These are phyloP conservation scores for Marisa cornuarietis DNA, from an alignment of 1,140 invertebrate species.

Conservation along the genomic window DNA sequence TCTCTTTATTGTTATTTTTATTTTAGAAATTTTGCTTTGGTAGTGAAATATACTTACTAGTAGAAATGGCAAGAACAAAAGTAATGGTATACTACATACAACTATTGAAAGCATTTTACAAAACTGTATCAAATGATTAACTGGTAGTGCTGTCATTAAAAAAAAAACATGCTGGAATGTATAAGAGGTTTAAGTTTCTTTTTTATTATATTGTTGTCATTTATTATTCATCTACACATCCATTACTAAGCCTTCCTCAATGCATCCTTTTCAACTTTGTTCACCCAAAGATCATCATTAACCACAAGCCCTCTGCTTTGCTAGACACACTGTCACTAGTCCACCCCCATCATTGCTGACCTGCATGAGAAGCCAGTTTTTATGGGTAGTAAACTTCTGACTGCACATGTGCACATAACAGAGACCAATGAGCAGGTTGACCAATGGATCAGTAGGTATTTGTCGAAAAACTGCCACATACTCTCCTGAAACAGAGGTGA, in stretches of 20 bases:
- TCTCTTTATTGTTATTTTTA: background rate
- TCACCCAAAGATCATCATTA: too few relatives aligned
- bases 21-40: background rate
- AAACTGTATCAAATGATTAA: background rate
- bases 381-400: conserved; percentile 84
- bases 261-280: too few relatives aligned
- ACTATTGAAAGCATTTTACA: background rate
- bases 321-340: too few relatives aligned
- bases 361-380: conserved; percentile 75
- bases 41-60: background rate
- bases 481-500: conserved; percentile 67
- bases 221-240: too few relatives aligned
- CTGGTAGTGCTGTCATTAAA: background rate
- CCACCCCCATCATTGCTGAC: conserved; percentile 25
- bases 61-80: background rate
- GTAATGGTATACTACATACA: background rate
- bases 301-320: too few relatives aligned
- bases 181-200: too few relatives aligned
- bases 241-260: too few relatives aligned
- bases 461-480: conserved; percentile 78
- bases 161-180: background rate
- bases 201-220: too few relatives aligned
- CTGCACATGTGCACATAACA: conserved; percentile 86
- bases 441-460: conserved; percentile 72
- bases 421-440: conserved; percentile 82